A percentile compares a stretch with the other conserved stretches of the same genome.
phyloP scores from a whole-genome alignment of 1,140 invertebrate species.

The Diorhabda elongata region DNA sequence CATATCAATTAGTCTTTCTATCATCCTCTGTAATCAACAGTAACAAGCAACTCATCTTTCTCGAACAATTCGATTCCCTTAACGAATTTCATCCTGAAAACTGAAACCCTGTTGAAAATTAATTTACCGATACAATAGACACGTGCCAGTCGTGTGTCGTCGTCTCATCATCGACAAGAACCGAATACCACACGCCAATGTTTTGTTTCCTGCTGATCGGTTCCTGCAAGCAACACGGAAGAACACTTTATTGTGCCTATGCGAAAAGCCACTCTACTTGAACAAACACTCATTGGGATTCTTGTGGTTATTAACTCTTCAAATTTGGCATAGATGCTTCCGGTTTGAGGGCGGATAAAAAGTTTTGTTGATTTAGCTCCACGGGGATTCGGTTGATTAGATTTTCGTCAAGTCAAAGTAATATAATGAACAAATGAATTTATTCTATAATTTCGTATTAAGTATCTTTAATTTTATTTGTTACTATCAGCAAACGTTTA shows the following conservation, averaged over 20 bases:
- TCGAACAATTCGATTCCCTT: too few species aligned
- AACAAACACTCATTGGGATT: slow-evolving; percentile 22
- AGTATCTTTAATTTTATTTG: too few species aligned
- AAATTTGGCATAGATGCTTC: slow-evolving; percentile 19
- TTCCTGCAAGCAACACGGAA: slow-evolving; percentile 14
- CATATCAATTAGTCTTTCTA: too few species aligned
- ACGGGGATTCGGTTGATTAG: slow-evolving; percentile 9
- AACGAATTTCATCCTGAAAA: slow-evolving; percentile 10
- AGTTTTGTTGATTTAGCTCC: neutral
- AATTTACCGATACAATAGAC: slow-evolving; percentile 18
- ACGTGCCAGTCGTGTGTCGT: slow-evolving; percentile 12
- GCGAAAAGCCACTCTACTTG: slow-evolving; percentile 16
- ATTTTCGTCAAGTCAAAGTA: neutral
- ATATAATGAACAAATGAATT: too few species aligned
- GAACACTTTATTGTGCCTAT: slow-evolving; percentile 13
- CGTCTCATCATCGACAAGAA: slow-evolving; percentile 8
- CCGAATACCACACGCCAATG: slow-evolving; percentile 6
- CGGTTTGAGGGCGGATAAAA: slow-evolving; percentile 1
- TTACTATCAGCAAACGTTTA: too few species aligned
- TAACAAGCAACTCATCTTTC: too few species aligned
- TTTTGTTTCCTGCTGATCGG: slow-evolving; percentile 18
- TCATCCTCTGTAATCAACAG: too few species aligned
- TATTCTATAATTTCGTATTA: too few species aligned
- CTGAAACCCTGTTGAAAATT: slow-evolving; percentile 19
- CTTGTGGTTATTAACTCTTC: slow-evolving; percentile 23